Base-by-base conservation (phyloP, 1,140 invertebrate genomes). In the Drosophila nasuta region DNA sequence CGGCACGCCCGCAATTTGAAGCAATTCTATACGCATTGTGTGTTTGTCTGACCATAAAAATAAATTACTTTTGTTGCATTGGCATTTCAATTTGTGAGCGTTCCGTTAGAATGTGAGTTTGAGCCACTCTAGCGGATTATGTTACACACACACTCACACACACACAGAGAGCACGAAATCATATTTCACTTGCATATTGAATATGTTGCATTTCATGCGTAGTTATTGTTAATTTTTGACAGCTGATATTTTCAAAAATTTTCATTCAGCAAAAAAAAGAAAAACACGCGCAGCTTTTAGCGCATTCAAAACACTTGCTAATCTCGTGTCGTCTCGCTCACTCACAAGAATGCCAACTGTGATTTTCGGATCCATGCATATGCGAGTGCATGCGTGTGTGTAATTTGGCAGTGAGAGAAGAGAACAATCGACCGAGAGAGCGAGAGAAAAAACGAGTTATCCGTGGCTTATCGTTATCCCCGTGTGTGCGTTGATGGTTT, bases 11-110 rank as follows among this genome's bases (percentile, higher is more conserved):
- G 75, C 78, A 80, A 89, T 89, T 89, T 63, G 28, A 8, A 74
- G 48, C 81, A 69, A 81, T 85, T 85, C 51, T 79, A 45, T 65
- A 59, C 43, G 56, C 60, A 38, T 71, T 56, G 69, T 59, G 30
- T 33, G 30, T 33, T 10, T 25, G 58, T 45, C 51, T 66, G 63
- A 73, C 65, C 71, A 81, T 90, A 77, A 79, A 90, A 90, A 82
- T 86, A 90, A 90, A 90, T 91, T 75, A 71, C 38, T 91, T 81
- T 83, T 82, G 63, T 82, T 77, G 60, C 82, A 83, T 90, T 86
- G 79, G 79, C 69, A 91, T 91, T 91, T 91, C 87, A 91, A 91
- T 91, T 91, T 87, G 65, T 48, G 54, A 25, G 33, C 15, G 33
- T 71, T 33, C 49, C 11, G 48, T 89, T 73, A 75, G 64, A 28